Percentiles rank a stretch among this genome's conserved stretches.
These are phyloP conservation scores for Bathynomus jamesi DNA, from an alignment of 1,140 invertebrate genomes.

Conservation along the genomic window DNA sequence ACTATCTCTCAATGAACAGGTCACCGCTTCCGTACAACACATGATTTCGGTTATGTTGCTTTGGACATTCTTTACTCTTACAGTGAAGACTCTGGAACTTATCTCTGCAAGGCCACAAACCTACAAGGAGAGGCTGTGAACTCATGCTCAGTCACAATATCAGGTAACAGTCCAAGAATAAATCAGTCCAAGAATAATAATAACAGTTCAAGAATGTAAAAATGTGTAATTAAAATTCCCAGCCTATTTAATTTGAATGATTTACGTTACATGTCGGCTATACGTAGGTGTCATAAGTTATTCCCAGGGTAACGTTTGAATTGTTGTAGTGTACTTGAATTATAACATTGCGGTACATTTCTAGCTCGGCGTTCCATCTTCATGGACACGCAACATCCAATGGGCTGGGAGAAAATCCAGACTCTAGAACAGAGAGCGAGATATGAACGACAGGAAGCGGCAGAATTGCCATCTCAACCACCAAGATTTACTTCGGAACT, in stretches of 20 bases:
- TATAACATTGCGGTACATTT: too few species aligned
- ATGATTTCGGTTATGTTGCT: slow-evolving; percentile 93
- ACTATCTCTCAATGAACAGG: too few species aligned
- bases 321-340: too few species aligned
- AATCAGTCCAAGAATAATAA: too few species aligned
- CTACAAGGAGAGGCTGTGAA: slow-evolving; percentile 84
- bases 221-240: too few species aligned
- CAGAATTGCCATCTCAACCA: slow-evolving; percentile 64
- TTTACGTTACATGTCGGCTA: too few species aligned
- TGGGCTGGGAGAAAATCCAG: slow-evolving; percentile 83
- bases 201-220: too few species aligned
- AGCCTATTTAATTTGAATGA: not conserved
- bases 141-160: slow-evolving; percentile 71
- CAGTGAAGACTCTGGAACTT: slow-evolving; percentile 86
- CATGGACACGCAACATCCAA: slow-evolving; percentile 84
- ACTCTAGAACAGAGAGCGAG: slow-evolving; percentile 75
- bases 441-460: slow-evolving; percentile 65
- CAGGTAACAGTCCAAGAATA: slow-evolving; percentile 41
- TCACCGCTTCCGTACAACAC: slow-evolving; percentile 62
- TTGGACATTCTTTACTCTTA: slow-evolving; percentile 89
- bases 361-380: slow-evolving; percentile 70
- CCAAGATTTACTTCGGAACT: slow-evolving; percentile 75
- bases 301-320: too few species aligned
- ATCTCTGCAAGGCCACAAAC: slow-evolving; percentile 90
- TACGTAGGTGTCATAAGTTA: too few species aligned